phyloP scores from a whole-genome alignment of 2,797 vertebrate genomes.

The Scleropages formosus region DNA sequence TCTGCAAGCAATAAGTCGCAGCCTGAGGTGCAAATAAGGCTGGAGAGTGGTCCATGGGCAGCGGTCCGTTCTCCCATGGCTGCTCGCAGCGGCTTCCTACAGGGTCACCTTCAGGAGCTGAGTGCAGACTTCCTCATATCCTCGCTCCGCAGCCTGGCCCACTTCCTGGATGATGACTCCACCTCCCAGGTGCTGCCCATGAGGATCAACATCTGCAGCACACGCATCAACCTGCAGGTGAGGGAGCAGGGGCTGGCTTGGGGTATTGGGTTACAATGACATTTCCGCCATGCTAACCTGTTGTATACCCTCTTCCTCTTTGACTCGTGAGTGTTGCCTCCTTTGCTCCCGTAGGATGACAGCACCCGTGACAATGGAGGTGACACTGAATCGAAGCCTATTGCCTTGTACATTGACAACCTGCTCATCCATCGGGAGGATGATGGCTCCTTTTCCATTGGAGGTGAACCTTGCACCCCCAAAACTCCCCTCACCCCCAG shows the following conservation, averaged over 20 bases:
- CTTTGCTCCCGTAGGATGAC: constrained; percentile 75
- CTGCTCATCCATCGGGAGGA: constrained; percentile 85
- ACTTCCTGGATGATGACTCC: constrained; percentile 89
- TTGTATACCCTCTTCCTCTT: too few species aligned
- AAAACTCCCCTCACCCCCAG: not conserved
- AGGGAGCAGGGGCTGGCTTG: constrained; percentile 43
- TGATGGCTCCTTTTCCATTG: constrained; percentile 87
- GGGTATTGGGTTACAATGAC: too few species aligned
- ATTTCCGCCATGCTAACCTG: too few species aligned
- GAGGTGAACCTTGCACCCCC: constrained; percentile 65
- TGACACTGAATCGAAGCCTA: constrained; percentile 68
- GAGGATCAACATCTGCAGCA: constrained; percentile 88
- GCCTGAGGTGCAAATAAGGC: constrained; percentile 82
- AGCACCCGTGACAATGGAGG: constrained; percentile 72
- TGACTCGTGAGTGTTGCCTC: not conserved
- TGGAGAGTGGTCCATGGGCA: constrained; percentile 85
- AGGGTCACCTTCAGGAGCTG: constrained; percentile 85
- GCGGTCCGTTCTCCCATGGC: constrained; percentile 81
- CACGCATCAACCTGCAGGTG: constrained; percentile 87
- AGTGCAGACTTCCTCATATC: constrained; percentile 86
- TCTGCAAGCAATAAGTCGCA: constrained; percentile 54
- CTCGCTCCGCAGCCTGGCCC: constrained; percentile 85
- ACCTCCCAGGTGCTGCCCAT: constrained; percentile 89
- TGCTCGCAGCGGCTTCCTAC: constrained; percentile 90
- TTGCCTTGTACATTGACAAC: constrained; percentile 81